Conservation (phyloP, 2,113 vertebrate species). For the Egretta garzetta region DNA sequence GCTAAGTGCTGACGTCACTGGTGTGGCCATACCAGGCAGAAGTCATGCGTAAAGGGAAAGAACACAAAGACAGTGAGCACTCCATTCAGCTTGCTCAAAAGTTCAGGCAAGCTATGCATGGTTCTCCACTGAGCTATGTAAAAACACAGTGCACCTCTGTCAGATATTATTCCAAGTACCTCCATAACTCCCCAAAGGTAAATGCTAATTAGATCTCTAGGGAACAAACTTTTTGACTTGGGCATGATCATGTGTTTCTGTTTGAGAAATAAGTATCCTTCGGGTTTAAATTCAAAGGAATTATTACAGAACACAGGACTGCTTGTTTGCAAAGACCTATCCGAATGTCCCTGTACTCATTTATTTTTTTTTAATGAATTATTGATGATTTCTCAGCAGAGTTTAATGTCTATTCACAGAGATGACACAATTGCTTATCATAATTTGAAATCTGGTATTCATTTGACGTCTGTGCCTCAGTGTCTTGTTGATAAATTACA, state of each 20-base stretch:
- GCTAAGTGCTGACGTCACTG: neutral
- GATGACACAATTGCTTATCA: conserved; percentile 67
- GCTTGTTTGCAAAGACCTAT: conserved; percentile 35
- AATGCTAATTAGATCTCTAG: neutral
- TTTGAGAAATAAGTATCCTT: neutral
- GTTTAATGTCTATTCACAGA: conserved; percentile 46
- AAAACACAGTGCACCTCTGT: neutral
- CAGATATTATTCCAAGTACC: neutral
- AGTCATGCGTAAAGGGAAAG: neutral
- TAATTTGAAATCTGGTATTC: conserved; percentile 71
- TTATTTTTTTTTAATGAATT: conserved; percentile 22
- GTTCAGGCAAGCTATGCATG: neutral
- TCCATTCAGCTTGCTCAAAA: neutral
- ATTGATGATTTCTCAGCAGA: conserved; percentile 66
- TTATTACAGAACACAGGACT: neutral
- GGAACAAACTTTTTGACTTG: neutral
- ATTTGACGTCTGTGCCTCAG: conserved; percentile 61
- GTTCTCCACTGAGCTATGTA: neutral
- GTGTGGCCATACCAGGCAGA: neutral
- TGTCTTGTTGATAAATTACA: conserved; percentile 32
- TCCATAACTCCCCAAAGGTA: neutral
- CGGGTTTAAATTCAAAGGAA: conserved; percentile 17
- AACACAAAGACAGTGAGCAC: neutral
- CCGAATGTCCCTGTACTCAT: conserved; percentile 17
- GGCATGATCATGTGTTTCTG: neutral